These are phyloP conservation scores for Siniperca scherzeri DNA, from an alignment of 2,797 vertebrate genomes.

Conservation along the genomic window DNA sequence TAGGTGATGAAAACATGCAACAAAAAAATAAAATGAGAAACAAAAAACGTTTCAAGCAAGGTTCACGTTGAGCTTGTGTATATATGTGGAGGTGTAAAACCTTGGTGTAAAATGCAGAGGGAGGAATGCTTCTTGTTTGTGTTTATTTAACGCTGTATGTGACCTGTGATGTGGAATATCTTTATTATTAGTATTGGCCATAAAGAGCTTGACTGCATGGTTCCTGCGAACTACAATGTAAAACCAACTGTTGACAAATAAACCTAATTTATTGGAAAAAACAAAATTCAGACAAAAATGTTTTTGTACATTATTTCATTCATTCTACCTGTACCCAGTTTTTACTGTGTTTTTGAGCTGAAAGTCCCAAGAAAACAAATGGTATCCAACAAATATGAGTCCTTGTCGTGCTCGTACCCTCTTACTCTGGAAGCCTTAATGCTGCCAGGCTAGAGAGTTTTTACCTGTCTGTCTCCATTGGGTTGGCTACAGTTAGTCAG, in stretches of 20 bases:
- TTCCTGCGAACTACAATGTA: conserved; percentile 85
- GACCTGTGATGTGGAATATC: conserved; percentile 92
- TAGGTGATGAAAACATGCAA: conserved; percentile 77
- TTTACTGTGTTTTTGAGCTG: conserved; percentile 17
- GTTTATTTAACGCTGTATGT: conserved; percentile 83
- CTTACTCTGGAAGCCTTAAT: background rate
- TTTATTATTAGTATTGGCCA: conserved; percentile 87
- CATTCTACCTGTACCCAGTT: background rate
- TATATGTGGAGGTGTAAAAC: conserved; percentile 90
- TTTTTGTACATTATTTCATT: background rate
- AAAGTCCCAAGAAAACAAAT: background rate
- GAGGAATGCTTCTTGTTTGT: conserved; percentile 93
- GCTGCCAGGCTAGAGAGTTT: background rate
- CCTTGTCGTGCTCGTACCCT: background rate
- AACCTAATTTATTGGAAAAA: conserved; percentile 90
- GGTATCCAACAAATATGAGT: background rate
- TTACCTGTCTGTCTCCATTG: background rate
- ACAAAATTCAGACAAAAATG: rapidly evolving
- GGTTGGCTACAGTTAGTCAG: too few relatives aligned
- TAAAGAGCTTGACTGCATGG: conserved; percentile 96
- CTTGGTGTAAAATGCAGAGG: conserved; percentile 77
- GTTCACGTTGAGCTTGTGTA: conserved; percentile 91
- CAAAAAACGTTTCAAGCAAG: conserved; percentile 72
- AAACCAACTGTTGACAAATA: conserved; percentile 89
- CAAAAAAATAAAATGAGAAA: conserved; percentile 33